phyloP scores from a whole-genome alignment of 92 coral and sea anemone species.

The Porites divaricata region DNA sequence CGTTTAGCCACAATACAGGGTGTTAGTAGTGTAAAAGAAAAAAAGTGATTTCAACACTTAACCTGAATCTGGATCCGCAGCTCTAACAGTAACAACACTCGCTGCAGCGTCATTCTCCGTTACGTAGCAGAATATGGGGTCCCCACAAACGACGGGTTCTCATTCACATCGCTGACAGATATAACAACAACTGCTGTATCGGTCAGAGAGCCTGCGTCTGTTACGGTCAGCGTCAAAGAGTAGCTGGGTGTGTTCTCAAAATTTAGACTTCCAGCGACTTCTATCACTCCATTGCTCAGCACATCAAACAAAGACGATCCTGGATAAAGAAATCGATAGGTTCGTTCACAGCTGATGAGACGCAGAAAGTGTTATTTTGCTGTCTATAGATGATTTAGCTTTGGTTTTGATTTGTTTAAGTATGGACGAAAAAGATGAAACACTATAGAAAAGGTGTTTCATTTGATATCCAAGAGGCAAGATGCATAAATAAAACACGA shows the following conservation, averaged over 20 bases:
- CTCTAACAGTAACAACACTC: conserved; percentile 66
- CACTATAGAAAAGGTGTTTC: too few species aligned
- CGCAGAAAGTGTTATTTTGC: too few species aligned
- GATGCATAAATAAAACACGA: too few species aligned
- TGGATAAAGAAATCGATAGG: neutral
- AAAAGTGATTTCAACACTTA: neutral
- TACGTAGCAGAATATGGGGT: conserved; percentile 65
- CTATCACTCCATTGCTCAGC: conserved; percentile 56
- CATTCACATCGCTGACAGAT: conserved; percentile 52
- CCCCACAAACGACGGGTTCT: conserved; percentile 50
- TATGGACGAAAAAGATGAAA: too few species aligned
- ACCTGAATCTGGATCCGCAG: conserved; percentile 71
- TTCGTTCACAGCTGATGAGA: neutral
- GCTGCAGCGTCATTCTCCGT: conserved; percentile 64
- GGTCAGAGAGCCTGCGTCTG: conserved; percentile 54
- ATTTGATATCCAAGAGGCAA: too few species aligned
- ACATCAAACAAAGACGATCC: conserved; percentile 61
- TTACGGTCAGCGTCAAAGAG: conserved; percentile 57
- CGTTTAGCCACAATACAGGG: neutral
- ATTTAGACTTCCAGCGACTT: conserved; percentile 61
- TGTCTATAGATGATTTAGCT: too few species aligned
- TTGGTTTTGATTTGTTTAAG: too few species aligned
- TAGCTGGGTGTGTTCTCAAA: conserved; percentile 66
- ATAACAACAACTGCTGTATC: conserved; percentile 48
- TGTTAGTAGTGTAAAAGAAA: neutral